Percentiles rank a stretch among this genome's conserved stretches.
Conservation (phyloP, 2,888 invertebrate species). For the Melikaiella ostensackeni region DNA sequence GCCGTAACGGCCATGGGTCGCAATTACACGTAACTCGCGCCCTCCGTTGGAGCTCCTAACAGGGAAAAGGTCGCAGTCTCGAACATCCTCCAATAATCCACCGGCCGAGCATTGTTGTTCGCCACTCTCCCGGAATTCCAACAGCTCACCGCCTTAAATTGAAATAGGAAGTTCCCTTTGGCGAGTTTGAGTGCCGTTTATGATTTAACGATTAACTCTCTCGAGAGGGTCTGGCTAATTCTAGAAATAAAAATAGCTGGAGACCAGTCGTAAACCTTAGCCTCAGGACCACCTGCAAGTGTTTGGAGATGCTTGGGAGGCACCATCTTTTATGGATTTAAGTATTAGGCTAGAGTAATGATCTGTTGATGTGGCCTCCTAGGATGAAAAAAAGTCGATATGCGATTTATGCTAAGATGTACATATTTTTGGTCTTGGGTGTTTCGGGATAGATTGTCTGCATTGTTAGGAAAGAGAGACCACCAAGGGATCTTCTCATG, state of each 20-base stretch:
- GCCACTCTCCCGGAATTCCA: not conserved
- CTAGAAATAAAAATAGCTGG: slow-evolving; percentile 9
- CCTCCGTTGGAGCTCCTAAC: slow-evolving; percentile 2
- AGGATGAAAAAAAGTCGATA: not conserved
- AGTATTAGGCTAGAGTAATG: slow-evolving; percentile 2
- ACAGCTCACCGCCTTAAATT: not conserved
- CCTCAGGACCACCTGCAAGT: slow-evolving; percentile 9
- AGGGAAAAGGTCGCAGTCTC: slow-evolving; percentile 11
- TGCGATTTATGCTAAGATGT: not conserved
- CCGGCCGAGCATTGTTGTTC: not conserved
- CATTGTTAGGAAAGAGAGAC: not conserved
- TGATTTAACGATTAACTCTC: slow-evolving; percentile 11
- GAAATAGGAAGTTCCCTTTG: slow-evolving; percentile 14
- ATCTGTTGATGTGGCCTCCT: not conserved
- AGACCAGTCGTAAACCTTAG: slow-evolving; percentile 8
- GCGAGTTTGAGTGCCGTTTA: not conserved
- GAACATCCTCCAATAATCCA: slow-evolving; percentile 12
- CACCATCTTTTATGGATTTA: slow-evolving; percentile 13
- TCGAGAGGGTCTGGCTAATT: not conserved
- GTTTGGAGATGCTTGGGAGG: slow-evolving; percentile 2
- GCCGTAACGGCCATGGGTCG: slow-evolving; percentile 8
- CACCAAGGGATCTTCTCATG: not conserved
- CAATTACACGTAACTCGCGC: slow-evolving; percentile 17
- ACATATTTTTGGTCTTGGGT: not conserved
- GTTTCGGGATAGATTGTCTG: too few species aligned